phyloP scores from a whole-genome alignment of 2,113 vertebrate genomes.

The Mobula hypostoma region DNA sequence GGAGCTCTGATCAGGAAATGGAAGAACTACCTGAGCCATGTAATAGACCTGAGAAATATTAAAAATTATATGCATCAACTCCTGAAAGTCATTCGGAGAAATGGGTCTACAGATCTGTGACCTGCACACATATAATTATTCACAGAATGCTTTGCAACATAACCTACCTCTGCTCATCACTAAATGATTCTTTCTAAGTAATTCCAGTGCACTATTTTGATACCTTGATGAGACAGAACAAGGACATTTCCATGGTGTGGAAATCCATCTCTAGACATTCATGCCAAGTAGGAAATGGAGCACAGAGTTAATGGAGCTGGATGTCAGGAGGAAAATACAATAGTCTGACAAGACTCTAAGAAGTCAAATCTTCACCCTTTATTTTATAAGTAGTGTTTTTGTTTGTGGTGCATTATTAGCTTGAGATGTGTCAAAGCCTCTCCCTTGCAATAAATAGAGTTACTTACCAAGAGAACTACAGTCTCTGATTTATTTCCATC shows the following conservation, averaged over 20 bases:
- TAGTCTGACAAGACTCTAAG: no score
- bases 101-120: not conserved
- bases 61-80: not conserved
- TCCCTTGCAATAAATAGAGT: not conserved
- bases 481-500: not conserved
- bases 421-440: not conserved
- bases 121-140: not conserved
- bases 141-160: not conserved
- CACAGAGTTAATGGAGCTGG: no score
- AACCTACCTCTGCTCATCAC: not conserved
- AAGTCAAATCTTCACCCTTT: not conserved
- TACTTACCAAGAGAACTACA: not conserved
- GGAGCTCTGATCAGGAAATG: not conserved
- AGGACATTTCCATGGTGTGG: not conserved
- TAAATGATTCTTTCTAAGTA: not conserved
- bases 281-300: no score
- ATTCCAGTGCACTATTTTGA: not conserved
- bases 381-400: not conserved
- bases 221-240: not conserved
- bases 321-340: no score
- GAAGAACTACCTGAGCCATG: not conserved
- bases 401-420: not conserved
- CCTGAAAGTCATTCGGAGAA: not conserved
- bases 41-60: not conserved
- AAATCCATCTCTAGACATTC: no score